These are phyloP conservation scores for Calephelis virginiensis DNA, from an alignment of 1,140 invertebrate species.

Conservation along the genomic window DNA sequence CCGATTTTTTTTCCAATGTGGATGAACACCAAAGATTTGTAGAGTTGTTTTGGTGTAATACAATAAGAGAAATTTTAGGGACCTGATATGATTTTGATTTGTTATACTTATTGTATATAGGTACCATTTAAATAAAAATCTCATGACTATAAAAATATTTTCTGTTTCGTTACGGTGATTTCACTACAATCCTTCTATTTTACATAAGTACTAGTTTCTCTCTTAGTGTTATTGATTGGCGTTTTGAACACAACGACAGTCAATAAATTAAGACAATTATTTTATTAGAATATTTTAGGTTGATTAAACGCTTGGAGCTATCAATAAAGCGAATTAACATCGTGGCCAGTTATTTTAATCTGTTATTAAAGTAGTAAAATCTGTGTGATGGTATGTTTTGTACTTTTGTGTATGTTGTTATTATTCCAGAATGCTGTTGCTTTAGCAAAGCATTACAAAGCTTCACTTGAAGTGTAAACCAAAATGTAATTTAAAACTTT, in stretches of 20 bases:
- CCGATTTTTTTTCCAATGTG: conserved; percentile 61
- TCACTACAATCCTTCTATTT: conserved; percentile 20
- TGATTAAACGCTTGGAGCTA: conserved; percentile 54
- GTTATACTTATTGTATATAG: conserved; percentile 61
- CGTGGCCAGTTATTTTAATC: conserved; percentile 72
- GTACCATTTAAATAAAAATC: conserved; percentile 63
- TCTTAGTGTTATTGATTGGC: conserved; percentile 22
- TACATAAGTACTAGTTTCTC: conserved; percentile 39
- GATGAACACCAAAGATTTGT: conserved; percentile 72
- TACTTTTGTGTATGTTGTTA: conserved; percentile 37
- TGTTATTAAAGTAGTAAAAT: conserved; percentile 55
- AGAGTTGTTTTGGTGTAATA: conserved; percentile 65
- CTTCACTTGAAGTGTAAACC: background rate
- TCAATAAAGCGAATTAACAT: conserved; percentile 60
- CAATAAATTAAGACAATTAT: conserved; percentile 29
- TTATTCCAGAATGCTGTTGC: conserved; percentile 23
- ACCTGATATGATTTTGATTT: conserved; percentile 68
- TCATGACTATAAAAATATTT: conserved; percentile 34
- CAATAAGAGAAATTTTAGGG: conserved; percentile 70
- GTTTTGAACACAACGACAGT: conserved; percentile 2
- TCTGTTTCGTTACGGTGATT: conserved; percentile 32
- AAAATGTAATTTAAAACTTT: conserved; percentile 3
- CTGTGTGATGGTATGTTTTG: conserved; percentile 47
- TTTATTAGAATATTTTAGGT: conserved; percentile 41
- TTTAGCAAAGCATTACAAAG: background rate